Percentiles rank a stretch among this genome's conserved stretches.
Evolutionary conservation across 2,797 vertebrate species (phyloP).

Genomic region (Rhinella marina): DNA sequence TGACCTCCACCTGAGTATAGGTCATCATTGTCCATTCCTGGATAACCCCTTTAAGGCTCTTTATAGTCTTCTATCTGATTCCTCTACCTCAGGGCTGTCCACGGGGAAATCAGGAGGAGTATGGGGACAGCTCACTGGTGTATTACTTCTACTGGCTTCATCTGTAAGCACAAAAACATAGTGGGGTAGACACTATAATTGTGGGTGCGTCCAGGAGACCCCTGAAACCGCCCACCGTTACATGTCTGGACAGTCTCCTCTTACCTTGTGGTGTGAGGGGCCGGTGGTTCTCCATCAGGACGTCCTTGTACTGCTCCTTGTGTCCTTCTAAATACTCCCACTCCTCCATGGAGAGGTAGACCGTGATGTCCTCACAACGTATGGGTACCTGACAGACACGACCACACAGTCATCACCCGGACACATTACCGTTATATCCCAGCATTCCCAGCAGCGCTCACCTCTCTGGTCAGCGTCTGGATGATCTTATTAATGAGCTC

Average conservation of each 20-base stretch:
- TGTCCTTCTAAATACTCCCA: conserved; percentile 29
- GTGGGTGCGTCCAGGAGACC: background rate
- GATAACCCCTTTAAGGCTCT: too few relatives aligned
- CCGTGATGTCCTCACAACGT: background rate
- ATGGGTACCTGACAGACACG: background rate
- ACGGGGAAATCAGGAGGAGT: background rate
- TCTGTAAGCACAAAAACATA: background rate
- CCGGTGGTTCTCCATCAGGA: background rate
- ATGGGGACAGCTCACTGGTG: background rate
- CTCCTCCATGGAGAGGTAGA: conserved; percentile 38
- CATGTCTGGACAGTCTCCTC: background rate
- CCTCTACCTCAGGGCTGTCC: background rate
- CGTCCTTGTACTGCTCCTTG: background rate
- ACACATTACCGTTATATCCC: background rate
- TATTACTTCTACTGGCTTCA: background rate
- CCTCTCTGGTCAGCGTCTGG: background rate
- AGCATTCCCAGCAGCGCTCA: background rate
- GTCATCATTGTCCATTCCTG: too few relatives aligned
- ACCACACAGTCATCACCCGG: background rate
- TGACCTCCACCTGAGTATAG: too few relatives aligned
- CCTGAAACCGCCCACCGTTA: background rate
- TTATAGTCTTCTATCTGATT: too few relatives aligned
- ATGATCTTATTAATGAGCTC: background rate
- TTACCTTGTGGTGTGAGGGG: background rate
- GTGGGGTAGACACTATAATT: background rate